Conservation (phyloP, 2,113 vertebrate species). For the Tachysurus fulvidraco region DNA sequence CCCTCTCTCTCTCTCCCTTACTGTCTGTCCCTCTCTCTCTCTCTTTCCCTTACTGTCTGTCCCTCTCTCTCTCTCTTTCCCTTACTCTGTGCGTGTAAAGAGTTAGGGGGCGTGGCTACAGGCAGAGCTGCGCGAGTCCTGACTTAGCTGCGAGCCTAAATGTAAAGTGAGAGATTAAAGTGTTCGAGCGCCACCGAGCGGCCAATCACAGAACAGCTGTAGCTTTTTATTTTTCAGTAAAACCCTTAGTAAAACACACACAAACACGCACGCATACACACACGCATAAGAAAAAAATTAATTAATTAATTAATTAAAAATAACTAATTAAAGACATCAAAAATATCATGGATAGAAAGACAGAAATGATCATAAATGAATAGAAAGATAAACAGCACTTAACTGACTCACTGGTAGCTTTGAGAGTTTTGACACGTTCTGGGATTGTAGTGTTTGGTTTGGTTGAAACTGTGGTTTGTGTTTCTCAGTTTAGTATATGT, state of each 20-base stretch:
- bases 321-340: neutral
- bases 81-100: neutral
- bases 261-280: neutral
- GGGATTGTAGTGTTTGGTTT: neutral
- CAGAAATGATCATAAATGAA: neutral
- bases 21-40: too few relatives aligned
- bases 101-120: slow-evolving; percentile 4
- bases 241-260: neutral
- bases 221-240: too few relatives aligned
- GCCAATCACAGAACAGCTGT: neutral
- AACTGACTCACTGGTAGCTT: too few relatives aligned
- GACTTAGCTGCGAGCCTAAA: neutral
- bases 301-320: too few relatives aligned
- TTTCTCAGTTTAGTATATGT: neutral
- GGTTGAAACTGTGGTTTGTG: neutral
- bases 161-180: neutral
- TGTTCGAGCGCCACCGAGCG: slow-evolving; percentile 1
- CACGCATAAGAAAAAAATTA: too few relatives aligned
- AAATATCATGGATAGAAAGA: neutral
- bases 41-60: too few relatives aligned
- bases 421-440: neutral
- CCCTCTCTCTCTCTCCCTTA: neutral
- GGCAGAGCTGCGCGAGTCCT: neutral
- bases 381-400: neutral
- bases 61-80: too few relatives aligned